Evolutionary conservation across 2,888 invertebrate species (phyloP).

Genomic region (Caenorhabditis drosophilae): DNA sequence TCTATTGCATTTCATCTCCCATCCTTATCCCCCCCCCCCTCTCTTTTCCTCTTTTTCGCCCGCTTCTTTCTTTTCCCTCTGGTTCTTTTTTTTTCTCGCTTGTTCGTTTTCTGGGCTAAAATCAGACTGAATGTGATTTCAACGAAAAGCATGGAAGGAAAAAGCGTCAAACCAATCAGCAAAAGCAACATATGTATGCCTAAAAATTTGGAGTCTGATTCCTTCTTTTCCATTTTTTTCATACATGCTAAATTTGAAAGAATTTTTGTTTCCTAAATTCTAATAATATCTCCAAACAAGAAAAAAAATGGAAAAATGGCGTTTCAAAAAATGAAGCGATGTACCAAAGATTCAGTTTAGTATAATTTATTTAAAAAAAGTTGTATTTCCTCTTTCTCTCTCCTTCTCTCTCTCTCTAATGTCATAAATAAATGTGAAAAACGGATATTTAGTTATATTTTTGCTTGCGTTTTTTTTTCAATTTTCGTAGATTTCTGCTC

Average conservation of each 20-base stretch:
- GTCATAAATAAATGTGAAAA: constrained; percentile 8
- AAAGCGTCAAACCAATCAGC: constrained; percentile 31
- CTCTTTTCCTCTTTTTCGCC: no score
- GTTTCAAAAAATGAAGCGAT: no score
- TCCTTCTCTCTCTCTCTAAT: constrained; percentile 14
- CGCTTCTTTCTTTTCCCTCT: not conserved
- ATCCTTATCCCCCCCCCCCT: no score
- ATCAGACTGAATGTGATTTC: constrained; percentile 33
- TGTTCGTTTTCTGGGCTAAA: no score
- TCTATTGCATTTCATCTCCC: no score
- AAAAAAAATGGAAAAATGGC: no score
- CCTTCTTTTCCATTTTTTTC: constrained; percentile 1
- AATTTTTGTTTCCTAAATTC: no score
- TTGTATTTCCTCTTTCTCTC: constrained; percentile 9
- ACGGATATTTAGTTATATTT: constrained; percentile 24
- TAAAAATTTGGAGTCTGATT: no score
- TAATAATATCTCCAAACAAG: no score
- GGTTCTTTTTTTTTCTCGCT: not conserved
- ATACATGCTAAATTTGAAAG: no score
- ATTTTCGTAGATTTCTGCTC: not conserved
- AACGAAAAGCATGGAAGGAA: not conserved
- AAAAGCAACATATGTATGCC: constrained; percentile 15
- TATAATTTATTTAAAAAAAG: no score
- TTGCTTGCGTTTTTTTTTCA: not conserved
- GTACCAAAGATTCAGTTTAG: no score